A percentile compares a stretch with the other conserved stretches of the same genome.
phyloP scores from a whole-genome alignment of 2,113 vertebrate species.

The Dicrurus megarhynchus region DNA sequence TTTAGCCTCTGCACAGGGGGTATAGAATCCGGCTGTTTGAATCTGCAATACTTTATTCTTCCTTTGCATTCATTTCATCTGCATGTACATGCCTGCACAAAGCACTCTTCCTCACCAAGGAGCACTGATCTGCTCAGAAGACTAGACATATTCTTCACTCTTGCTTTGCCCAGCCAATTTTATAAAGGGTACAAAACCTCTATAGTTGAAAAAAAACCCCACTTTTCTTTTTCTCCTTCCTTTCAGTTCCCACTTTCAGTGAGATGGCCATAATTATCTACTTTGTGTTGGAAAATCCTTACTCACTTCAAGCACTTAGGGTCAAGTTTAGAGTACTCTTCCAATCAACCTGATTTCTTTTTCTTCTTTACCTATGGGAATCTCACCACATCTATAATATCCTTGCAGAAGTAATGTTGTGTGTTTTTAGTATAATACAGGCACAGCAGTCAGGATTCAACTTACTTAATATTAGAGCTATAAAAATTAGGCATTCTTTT shows the following conservation, averaged over 20 bases:
- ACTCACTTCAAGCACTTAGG: neutral
- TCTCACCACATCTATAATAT: neutral
- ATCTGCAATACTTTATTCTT: neutral
- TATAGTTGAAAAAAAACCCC: neutral
- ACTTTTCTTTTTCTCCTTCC: neutral
- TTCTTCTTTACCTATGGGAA: neutral
- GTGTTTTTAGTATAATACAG: neutral
- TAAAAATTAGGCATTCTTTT: neutral
- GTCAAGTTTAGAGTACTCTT: neutral
- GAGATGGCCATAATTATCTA: neutral
- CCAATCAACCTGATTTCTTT: neutral
- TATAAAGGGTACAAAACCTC: neutral
- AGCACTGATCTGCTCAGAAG: neutral
- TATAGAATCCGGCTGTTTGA: neutral
- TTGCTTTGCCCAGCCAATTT: neutral
- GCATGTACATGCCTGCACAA: rapidly evolving
- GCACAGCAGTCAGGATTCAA: neutral
- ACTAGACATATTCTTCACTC: neutral
- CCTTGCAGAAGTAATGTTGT: neutral
- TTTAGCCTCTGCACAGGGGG: neutral
- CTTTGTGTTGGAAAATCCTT: neutral
- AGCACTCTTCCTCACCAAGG: neutral
- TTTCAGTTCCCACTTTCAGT: neutral
- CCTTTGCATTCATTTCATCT: neutral
- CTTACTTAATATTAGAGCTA: neutral